Percentiles rank a stretch among this genome's conserved stretches.
Evolutionary conservation across 53 echinoderm and acorn worm genomes (phyloP).

Genomic region (Astropecten irregularis): DNA sequence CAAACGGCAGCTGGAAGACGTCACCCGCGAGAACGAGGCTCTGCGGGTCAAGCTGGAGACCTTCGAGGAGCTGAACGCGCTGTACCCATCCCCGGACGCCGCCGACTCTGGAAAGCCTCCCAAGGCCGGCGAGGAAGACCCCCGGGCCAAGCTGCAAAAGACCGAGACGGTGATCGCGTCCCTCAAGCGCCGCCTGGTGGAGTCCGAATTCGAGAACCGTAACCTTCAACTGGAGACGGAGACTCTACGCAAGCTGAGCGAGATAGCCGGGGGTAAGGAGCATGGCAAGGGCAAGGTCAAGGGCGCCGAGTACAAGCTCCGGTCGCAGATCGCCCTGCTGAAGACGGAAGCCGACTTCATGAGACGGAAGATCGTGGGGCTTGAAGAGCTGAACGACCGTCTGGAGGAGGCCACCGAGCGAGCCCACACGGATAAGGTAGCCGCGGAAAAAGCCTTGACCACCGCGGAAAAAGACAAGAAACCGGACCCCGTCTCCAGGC

Average conservation of each 20-base stretch:
- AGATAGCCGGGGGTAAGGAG: conserved; percentile 53
- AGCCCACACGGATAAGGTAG: not conserved
- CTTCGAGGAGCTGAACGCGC: conserved; percentile 73
- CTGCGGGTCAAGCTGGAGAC: conserved; percentile 81
- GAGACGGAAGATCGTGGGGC: conserved; percentile 75
- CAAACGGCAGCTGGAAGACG: conserved; percentile 75
- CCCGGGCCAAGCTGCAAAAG: conserved; percentile 45
- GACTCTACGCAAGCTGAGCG: conserved; percentile 73
- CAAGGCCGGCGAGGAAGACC: conserved; percentile 40
- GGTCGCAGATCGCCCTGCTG: conserved; percentile 81
- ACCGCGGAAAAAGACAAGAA: conserved; percentile 11
- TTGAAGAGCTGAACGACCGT: conserved; percentile 86
- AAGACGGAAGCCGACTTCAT: conserved; percentile 90
- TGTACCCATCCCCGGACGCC: conserved; percentile 51
- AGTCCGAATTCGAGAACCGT: conserved; percentile 64
- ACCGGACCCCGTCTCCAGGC: conserved; percentile 20
- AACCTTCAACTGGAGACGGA: conserved; percentile 59
- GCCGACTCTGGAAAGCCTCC: not conserved
- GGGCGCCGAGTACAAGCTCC: conserved; percentile 80
- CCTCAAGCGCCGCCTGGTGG: conserved; percentile 80
- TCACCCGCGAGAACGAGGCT: conserved; percentile 83
- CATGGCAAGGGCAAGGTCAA: conserved; percentile 64
- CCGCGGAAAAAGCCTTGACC: not conserved
- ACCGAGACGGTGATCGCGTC: conserved; percentile 70
- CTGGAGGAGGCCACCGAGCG: conserved; percentile 77